Evolutionary conservation across 1,140 invertebrate species (phyloP), one percentile per base, ranked within the genome.

Genomic region (Caenorhabditis tropicalis): DNA sequence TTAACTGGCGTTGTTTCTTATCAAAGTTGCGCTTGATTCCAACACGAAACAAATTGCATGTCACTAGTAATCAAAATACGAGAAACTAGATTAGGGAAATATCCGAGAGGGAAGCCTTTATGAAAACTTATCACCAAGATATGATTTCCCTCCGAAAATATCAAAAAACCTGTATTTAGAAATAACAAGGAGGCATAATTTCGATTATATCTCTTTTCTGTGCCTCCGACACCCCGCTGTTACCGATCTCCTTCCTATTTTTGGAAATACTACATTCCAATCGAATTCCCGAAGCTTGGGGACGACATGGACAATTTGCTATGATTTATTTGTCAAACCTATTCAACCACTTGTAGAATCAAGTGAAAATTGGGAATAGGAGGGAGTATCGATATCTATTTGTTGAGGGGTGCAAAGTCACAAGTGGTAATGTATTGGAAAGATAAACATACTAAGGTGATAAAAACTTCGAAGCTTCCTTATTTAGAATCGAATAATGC

Each of bases 291-390:
- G 58, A 36, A 36, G 58, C 29, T 33, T 29, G 53, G 7, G 7
- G 53, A 46, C n/a, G 36, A 74, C 65, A 74, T 74, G 65, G 65
- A 39, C 65, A 74, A 74, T 74, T 74, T 74, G 65, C 65, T 43
- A 74, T 74, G 36, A 74, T 39, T 74, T 74, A 74, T 74, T 74
- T 74, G 65, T 74, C 65, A 46, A 74, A 39, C 65, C 65, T 74
- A 74, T 74, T 74, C 65, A 74, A 74, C 65, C 65, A 74, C 65
- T 74, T 74, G 36, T 74, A 33, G 65, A 74, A 74, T 74, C 65
- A 74, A 74, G 65, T 58, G 53, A 58, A 29, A 58, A 58, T 27
- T 24, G 53, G 53, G n/a, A 58, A 29, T 5, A n/a, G n/a, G 24
- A 5, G 53, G 36, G 65, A 43, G 65, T 74, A 74, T 74, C 36